Conservation (phyloP, 2,113 vertebrate species). For the Laticauda colubrina region DNA sequence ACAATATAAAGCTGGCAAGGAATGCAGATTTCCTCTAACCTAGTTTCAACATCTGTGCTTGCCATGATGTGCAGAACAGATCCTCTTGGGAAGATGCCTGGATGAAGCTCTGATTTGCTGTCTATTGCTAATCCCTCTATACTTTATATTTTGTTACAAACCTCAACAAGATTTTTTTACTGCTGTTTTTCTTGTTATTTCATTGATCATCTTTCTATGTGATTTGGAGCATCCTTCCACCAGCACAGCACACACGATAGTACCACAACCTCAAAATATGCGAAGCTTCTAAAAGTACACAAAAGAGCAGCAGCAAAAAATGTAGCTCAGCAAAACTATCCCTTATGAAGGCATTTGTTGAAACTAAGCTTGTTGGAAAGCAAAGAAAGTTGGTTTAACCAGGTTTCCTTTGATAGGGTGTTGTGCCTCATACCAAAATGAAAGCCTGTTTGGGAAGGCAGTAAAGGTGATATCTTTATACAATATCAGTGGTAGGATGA, state of each 20-base stretch:
- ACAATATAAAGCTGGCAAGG: neutral
- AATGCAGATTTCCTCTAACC: neutral
- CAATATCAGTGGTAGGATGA: neutral
- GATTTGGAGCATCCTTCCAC: neutral
- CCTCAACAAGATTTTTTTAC: neutral
- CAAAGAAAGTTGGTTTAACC: neutral
- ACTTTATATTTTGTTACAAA: neutral
- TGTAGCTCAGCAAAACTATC: neutral
- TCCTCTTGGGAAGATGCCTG: neutral
- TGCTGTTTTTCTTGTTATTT: neutral
- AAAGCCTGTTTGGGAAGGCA: neutral
- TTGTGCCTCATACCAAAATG: neutral
- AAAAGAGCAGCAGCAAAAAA: neutral
- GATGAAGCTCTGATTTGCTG: neutral
- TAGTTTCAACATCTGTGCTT: slow-evolving; percentile 4
- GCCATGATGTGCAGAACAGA: neutral
- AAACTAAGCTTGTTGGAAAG: neutral
- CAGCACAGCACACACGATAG: neutral
- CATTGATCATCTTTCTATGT: neutral
- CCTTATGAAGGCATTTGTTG: neutral
- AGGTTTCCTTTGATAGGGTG: neutral
- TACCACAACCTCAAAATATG: neutral
- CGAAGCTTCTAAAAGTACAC: neutral
- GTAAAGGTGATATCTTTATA: neutral
- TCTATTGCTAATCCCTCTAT: neutral